These are phyloP conservation scores for Athene noctua DNA, from an alignment of 2,113 vertebrate genomes.

Conservation along the genomic window DNA sequence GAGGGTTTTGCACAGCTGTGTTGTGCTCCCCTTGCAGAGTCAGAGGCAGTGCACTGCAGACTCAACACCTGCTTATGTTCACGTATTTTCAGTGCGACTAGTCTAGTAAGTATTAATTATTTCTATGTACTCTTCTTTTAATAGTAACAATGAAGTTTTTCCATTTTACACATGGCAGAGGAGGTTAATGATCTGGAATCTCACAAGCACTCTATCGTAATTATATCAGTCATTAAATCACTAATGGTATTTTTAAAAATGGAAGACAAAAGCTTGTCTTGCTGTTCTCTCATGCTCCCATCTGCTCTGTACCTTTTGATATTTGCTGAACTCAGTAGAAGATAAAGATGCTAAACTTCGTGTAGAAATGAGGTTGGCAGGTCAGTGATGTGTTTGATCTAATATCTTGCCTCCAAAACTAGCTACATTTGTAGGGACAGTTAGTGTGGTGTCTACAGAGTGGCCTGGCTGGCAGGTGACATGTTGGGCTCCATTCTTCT, in stretches of 20 bases:
- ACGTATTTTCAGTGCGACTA: rapidly evolving
- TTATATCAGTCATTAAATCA: conserved; percentile 7
- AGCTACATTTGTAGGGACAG: not conserved
- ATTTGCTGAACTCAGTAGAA: not conserved
- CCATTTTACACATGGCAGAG: not conserved
- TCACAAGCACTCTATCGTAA: conserved; percentile 1
- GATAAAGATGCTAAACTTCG: not conserved
- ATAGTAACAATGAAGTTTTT: not conserved
- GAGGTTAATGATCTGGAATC: conserved; percentile 1
- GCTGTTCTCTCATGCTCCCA: not conserved
- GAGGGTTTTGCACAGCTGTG: not conserved
- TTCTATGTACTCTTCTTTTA: not conserved
- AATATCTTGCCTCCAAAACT: not conserved
- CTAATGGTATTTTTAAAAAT: not conserved
- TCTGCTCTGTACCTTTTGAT: not conserved
- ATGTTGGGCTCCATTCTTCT: not conserved
- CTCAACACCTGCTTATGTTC: not conserved
- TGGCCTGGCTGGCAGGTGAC: rapidly evolving
- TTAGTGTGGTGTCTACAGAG: not conserved
- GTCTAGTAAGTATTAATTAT: not conserved
- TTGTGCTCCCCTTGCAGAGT: too few species aligned
- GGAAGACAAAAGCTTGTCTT: not conserved
- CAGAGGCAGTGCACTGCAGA: not conserved
- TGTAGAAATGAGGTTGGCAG: not conserved
- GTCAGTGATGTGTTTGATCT: not conserved